Evolutionary conservation across 2,113 vertebrate genomes (phyloP).

Genomic region (Gymnobelideus leadbeateri): DNA sequence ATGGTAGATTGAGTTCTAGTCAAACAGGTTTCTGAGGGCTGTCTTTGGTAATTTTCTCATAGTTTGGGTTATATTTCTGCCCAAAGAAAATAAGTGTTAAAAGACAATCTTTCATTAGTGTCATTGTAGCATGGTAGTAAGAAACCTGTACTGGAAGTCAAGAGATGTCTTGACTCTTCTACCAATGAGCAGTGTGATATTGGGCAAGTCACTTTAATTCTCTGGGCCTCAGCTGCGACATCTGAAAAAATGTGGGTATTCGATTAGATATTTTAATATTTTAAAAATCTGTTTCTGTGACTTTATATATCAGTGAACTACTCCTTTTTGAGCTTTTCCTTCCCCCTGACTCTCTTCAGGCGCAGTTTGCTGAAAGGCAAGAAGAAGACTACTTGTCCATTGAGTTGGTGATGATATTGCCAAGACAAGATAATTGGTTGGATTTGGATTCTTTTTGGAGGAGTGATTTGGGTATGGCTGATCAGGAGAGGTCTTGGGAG

Average conservation of each 20-base stretch:
- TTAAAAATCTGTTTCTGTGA: neutral
- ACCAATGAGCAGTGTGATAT: neutral
- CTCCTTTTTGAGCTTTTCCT: neutral
- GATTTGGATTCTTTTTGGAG: neutral
- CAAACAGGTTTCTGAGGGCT: neutral
- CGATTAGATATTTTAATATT: neutral
- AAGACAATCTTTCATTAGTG: neutral
- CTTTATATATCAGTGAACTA: neutral
- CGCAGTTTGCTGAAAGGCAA: neutral
- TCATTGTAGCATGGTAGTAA: neutral
- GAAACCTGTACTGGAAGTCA: neutral
- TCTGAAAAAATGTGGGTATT: neutral
- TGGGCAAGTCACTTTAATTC: neutral
- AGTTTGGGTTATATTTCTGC: neutral
- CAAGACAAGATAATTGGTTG: neutral
- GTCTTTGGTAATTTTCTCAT: neutral
- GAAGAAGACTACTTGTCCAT: neutral
- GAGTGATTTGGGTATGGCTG: neutral
- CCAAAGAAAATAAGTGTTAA: neutral
- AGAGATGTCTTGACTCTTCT: neutral
- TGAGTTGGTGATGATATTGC: neutral
- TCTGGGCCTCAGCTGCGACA: neutral
- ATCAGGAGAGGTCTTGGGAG: neutral
- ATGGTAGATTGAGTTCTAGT: neutral
- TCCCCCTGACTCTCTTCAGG: neutral